Conservation (phyloP, 1,140 invertebrate genomes). For the Lordiphosa mommai region DNA sequence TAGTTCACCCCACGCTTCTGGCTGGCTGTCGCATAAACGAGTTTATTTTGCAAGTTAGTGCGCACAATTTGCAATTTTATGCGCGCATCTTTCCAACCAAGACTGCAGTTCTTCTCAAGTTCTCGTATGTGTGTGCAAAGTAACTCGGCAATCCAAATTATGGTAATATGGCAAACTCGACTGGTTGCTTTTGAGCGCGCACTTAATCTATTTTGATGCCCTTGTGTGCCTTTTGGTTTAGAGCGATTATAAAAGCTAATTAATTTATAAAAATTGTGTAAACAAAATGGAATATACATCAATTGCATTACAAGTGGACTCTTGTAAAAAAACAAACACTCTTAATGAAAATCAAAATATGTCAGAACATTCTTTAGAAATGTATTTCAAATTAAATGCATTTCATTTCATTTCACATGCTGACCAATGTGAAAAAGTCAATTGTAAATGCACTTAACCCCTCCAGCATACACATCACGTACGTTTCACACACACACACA, state of each 20-base stretch:
- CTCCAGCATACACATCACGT: slow-evolving; percentile 4
- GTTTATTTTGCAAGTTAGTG: slow-evolving; percentile 59
- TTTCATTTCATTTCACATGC: no score
- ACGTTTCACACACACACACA: neutral
- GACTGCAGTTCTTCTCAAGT: neutral
- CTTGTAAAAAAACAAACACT: no score
- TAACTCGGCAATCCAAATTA: slow-evolving; percentile 56
- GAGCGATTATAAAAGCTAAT: no score
- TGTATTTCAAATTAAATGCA: no score
- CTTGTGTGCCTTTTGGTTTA: neutral
- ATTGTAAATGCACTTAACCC: slow-evolving; percentile 32
- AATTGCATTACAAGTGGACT: no score
- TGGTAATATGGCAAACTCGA: slow-evolving; percentile 54
- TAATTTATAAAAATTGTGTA: no score
- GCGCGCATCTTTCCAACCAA: slow-evolving; percentile 27
- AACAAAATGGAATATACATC: no score
- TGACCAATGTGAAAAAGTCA: slow-evolving; percentile 16
- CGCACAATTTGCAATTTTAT: slow-evolving; percentile 57
- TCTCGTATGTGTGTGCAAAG: slow-evolving; percentile 21
- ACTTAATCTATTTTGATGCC: slow-evolving; percentile 46
- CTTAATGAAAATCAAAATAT: no score
- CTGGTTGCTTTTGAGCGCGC: slow-evolving; percentile 40
- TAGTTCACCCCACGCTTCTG: neutral
- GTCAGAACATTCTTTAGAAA: no score
- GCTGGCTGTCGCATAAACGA: slow-evolving; percentile 41